Evolutionary conservation across 2,888 invertebrate genomes (phyloP).

Genomic region (Agrochola macilenta): DNA sequence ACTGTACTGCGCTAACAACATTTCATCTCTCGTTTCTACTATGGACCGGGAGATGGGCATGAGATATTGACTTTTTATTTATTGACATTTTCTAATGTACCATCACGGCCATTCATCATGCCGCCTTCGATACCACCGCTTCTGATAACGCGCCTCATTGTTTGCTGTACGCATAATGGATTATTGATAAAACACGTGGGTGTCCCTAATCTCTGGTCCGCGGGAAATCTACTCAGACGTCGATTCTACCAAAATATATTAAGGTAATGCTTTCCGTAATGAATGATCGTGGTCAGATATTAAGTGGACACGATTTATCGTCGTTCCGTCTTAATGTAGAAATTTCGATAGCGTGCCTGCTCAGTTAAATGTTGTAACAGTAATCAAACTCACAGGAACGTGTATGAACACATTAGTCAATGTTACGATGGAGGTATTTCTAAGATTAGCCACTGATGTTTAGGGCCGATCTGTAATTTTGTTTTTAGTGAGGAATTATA

Average conservation of each 20-base stretch:
- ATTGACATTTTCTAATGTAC: constrained; percentile 90
- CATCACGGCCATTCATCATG: constrained; percentile 85
- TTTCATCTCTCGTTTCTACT: constrained; percentile 78
- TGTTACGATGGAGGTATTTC: constrained; percentile 78
- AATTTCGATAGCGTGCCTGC: constrained; percentile 82
- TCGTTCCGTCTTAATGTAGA: constrained; percentile 81
- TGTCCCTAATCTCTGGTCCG: constrained; percentile 85
- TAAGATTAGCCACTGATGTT: constrained; percentile 80
- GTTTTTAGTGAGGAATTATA: constrained; percentile 73
- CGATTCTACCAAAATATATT: constrained; percentile 82
- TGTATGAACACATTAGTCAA: constrained; percentile 85
- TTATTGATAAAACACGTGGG: constrained; percentile 90
- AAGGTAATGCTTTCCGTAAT: constrained; percentile 81
- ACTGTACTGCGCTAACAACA: constrained; percentile 57
- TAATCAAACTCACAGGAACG: constrained; percentile 77
- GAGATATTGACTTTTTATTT: constrained; percentile 89
- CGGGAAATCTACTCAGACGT: constrained; percentile 82
- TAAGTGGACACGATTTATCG: constrained; percentile 87
- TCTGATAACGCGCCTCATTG: constrained; percentile 88
- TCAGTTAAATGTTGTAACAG: constrained; percentile 84
- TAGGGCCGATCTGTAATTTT: constrained; percentile 76
- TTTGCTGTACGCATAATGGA: constrained; percentile 89
- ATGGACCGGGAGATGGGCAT: constrained; percentile 75
- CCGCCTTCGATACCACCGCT: constrained; percentile 78
- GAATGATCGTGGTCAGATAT: constrained; percentile 86